Conservation (phyloP, 2,888 invertebrate genomes). For the Aleiodes leptofemur region DNA sequence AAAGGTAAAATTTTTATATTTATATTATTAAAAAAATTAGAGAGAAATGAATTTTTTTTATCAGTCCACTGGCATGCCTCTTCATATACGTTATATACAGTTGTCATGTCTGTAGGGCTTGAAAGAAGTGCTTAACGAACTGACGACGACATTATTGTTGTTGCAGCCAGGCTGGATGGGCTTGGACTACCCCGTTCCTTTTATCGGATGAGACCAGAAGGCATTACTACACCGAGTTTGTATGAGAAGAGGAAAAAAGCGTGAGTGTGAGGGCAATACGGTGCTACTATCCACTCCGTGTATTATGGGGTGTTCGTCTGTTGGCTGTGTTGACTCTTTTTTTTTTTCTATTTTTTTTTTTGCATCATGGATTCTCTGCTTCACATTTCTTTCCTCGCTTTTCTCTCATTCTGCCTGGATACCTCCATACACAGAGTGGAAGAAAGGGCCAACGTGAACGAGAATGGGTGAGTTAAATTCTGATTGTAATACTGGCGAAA, state of each 20-base stretch:
- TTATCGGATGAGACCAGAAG: constrained; percentile 67
- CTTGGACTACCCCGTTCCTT: constrained; percentile 62
- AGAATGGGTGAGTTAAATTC: constrained; percentile 42
- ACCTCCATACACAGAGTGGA: constrained; percentile 7
- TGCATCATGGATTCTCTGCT: neutral
- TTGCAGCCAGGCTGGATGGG: constrained; percentile 51
- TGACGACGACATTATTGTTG: constrained; percentile 70
- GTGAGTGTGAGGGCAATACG: constrained; percentile 29
- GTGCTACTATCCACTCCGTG: constrained; percentile 34
- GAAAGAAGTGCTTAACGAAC: constrained; percentile 70
- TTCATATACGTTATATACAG: constrained; percentile 31
- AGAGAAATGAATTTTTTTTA: constrained; percentile 30
- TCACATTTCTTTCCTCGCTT: constrained; percentile 54
- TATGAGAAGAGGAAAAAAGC: constrained; percentile 19
- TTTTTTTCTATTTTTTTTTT: too few relatives aligned
- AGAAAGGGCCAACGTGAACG: neutral
- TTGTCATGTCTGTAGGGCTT: constrained; percentile 38
- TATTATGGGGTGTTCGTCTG: constrained; percentile 30
- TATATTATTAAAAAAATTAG: neutral
- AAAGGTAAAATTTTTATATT: neutral
- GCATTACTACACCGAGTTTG: constrained; percentile 34
- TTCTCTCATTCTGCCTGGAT: constrained; percentile 53
- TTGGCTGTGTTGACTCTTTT: neutral
- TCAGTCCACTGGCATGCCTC: constrained; percentile 21
- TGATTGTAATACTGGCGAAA: constrained; percentile 63